Percentiles rank a stretch among this genome's conserved stretches.
These are phyloP conservation scores for Rhagoletis pomonella DNA, from an alignment of 1,140 invertebrate genomes.

Conservation along the genomic window DNA sequence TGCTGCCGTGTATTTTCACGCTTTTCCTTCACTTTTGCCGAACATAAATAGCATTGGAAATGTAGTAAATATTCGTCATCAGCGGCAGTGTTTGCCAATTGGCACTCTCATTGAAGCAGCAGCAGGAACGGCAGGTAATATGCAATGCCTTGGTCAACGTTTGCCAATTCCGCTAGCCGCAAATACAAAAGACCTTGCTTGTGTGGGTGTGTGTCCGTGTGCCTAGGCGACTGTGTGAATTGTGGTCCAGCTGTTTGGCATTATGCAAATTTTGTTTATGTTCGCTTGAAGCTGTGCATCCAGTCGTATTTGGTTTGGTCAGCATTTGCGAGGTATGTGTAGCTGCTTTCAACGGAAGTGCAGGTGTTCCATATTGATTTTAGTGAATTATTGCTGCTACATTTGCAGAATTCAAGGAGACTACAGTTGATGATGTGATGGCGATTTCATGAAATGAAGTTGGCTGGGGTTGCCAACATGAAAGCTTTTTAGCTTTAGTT, in stretches of 20 bases:
- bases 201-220: not conserved
- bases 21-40: not conserved
- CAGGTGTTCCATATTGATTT: slow-evolving; percentile 2
- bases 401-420: not conserved
- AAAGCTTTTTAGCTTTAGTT: no score
- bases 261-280: slow-evolving; percentile 46
- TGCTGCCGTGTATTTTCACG: no score
- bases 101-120: not conserved
- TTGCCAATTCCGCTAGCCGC: not conserved
- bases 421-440: no score
- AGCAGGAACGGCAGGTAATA: not conserved
- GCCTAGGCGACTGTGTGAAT: not conserved
- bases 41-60: slow-evolving; percentile 2
- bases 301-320: not conserved
- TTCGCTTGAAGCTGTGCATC: not conserved
- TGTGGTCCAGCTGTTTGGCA: slow-evolving; percentile 27
- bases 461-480: not conserved
- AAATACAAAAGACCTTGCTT: not conserved
- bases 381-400: not conserved
- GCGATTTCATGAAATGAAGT: no score
- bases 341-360: not conserved
- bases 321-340: not conserved
- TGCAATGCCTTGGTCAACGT: not conserved
- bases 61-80: not conserved
- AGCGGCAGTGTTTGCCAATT: slow-evolving; percentile 34